Base-by-base conservation (phyloP, 2,113 vertebrate genomes). In the Hirundichthys speculiger region DNA sequence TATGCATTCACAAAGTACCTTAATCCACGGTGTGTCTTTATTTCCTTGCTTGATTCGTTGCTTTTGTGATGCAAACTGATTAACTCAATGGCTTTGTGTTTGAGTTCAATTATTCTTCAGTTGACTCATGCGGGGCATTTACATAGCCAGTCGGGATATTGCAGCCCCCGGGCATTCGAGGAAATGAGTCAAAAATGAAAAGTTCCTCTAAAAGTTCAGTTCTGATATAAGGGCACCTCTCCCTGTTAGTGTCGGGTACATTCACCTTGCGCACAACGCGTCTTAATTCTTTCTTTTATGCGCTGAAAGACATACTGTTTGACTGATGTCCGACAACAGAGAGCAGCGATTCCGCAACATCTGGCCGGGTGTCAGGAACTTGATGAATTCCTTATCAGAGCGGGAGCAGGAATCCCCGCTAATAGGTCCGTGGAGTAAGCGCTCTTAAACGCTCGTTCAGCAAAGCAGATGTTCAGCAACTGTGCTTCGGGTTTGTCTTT, bases 381-480 rank as follows among this genome's bases (percentile, higher is more conserved):
- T 90, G 90, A 93, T 89, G 90, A 89, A 92, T 91, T 83, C 83
- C 82, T 90, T 77, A 90, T 89, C 86, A 73, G 82, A 71, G 86
- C 80, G 76, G 75, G 81, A 74, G 83, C 75, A 66, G 59, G 78
- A 83, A 86, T 86, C 71, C 75, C 60, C 67, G 74, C 75, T 90
- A 92, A 92, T 85, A 80, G 85, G 85, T 90, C 93, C 87, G 89
- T 46, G 55, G 87, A 82, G 92, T 81, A 69, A 53, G 77, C 55
- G 54, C 71, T 34, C 72, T 71, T 78, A 75, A 89, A 82, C 70
- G 82, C 76, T 71, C 80, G 75, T 71, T 80, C 87, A 89, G 68
- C 79, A 73, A 88, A 89, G 86, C 91, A 92, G 88, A 89, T 92
- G 89, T 90, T 92, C 80, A 38, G 51, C 84, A 75, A 83, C 79